These are phyloP conservation scores for Tinea trinotella DNA, from an alignment of 2,888 invertebrate genomes.

Conservation along the genomic window DNA sequence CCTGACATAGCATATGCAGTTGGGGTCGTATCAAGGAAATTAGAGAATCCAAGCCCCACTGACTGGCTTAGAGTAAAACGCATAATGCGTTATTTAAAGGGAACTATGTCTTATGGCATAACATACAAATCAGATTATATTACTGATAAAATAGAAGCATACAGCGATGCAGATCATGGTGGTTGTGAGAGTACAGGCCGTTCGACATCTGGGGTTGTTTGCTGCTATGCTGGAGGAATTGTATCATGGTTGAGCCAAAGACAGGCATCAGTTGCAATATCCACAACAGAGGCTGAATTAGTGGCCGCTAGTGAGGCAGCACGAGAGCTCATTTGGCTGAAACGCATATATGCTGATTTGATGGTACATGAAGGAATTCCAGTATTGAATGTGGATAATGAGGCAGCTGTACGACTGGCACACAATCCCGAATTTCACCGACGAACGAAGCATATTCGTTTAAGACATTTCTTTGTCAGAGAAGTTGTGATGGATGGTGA, in stretches of 20 bases:
- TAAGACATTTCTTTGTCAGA: constrained; percentile 20
- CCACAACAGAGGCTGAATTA: constrained; percentile 32
- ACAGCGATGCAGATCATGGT: too few species aligned
- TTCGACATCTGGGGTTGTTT: constrained; percentile 23
- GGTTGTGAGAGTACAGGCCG: too few species aligned
- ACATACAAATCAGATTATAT: too few species aligned
- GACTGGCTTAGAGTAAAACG: too few species aligned
- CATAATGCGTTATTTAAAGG: too few species aligned
- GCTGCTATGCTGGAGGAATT: constrained; percentile 25
- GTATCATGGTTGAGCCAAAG: constrained; percentile 31
- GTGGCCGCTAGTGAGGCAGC: constrained; percentile 30
- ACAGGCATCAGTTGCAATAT: constrained; percentile 31
- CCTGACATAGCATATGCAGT: too few species aligned
- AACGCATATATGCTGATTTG: constrained; percentile 23
- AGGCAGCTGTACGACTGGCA: constrained; percentile 26
- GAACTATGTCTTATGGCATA: too few species aligned
- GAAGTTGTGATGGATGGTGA: constrained; percentile 6
- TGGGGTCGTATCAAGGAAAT: too few species aligned
- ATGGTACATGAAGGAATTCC: constrained; percentile 13
- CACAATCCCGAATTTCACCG: constrained; percentile 27
- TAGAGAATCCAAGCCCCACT: too few species aligned
- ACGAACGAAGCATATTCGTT: constrained; percentile 27
- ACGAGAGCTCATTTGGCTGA: constrained; percentile 31
- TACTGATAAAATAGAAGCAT: too few species aligned
- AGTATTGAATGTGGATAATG: constrained; percentile 26